Conservation (phyloP, 2,888 invertebrate species). For the Hoplodrina ambigua region DNA sequence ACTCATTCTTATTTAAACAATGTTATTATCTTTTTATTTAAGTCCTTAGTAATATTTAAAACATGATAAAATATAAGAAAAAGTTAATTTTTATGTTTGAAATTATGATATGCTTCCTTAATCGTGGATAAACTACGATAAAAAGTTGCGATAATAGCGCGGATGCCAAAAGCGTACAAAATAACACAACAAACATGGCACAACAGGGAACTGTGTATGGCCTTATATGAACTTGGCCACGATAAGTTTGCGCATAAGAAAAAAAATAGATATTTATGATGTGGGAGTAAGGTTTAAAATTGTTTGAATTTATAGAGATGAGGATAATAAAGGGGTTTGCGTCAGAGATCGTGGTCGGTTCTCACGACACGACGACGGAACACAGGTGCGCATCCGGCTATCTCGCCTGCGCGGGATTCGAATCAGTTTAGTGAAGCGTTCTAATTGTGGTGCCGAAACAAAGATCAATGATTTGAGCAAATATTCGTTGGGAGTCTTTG, state of each 20-base stretch:
- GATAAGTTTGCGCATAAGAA: slow-evolving; percentile 45
- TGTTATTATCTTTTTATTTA: too few species aligned
- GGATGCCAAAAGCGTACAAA: slow-evolving; percentile 88
- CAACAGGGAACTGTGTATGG: slow-evolving; percentile 78
- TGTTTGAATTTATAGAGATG: slow-evolving; percentile 47
- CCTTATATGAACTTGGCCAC: slow-evolving; percentile 71
- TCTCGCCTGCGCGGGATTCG: slow-evolving; percentile 79
- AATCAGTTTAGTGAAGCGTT: slow-evolving; percentile 79
- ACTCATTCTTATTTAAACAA: too few species aligned
- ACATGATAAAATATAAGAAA: too few species aligned
- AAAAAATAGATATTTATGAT: slow-evolving; percentile 40
- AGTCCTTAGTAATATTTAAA: too few species aligned
- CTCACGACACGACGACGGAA: slow-evolving; percentile 78
- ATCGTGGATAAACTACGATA: slow-evolving; percentile 75
- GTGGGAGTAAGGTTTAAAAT: slow-evolving; percentile 54
- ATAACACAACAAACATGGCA: slow-evolving; percentile 85
- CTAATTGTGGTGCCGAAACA: slow-evolving; percentile 79
- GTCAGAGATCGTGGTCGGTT: slow-evolving; percentile 80
- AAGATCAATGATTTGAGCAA: slow-evolving; percentile 61
- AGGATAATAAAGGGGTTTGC: slow-evolving; percentile 61
- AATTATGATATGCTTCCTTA: slow-evolving; percentile 15
- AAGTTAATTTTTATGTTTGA: background rate
- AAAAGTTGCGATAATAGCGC: slow-evolving; percentile 86
- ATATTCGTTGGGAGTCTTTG: slow-evolving; percentile 34
- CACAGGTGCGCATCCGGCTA: slow-evolving; percentile 90